Evolutionary conservation across 2,113 vertebrate species (phyloP), one percentile per base, ranked within the genome.

Genomic region (Gracilinanus agilis): DNA sequence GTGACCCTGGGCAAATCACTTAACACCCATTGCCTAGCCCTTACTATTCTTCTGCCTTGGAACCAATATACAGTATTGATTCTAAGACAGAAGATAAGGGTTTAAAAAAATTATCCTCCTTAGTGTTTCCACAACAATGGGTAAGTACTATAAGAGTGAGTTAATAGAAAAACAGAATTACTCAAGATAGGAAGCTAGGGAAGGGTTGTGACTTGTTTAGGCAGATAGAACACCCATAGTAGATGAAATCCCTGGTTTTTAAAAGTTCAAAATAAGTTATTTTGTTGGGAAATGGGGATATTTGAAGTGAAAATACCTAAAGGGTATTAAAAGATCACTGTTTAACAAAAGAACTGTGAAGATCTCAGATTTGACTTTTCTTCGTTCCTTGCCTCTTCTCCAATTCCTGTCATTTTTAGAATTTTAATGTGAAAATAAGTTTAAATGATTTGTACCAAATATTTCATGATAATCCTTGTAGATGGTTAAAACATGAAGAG

Each of bases 401-500:
- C 34, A 75, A 75, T 13, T n/a, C 3, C 8, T 7, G 55, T 94
- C 83, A 40, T 58, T 75, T 75, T 75, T 54, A 54, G 44, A 56
- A 54, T 3, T 88, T 95, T 93, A 44, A 88, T 55, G 16, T 92
- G 92, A 67, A 75, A 27, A 29, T 16, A n/a, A 94, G 93, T 90
- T 93, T 2, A 93, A 89, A 91, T 16, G 83, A 53, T 29, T 12
- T 89, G 24, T 54, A 83, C 93, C 88, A 56, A 75, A 96, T 21
- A 92, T 90, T 89, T 88, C 29, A 49, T 90, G 44, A 29, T 9
- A 53, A 90, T 96, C 91, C n/a, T 93, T 75, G 29, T 21, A 95
- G 93, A 27, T 89, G 13, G 24, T 55, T 96, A 34, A 49, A 92
- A 91, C n/a, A 75, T 58, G 34, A 4, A 75, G 13, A 75, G 16